phyloP scores from a whole-genome alignment of 2,888 invertebrate genomes.

The Sphaerophoria taeniata region DNA sequence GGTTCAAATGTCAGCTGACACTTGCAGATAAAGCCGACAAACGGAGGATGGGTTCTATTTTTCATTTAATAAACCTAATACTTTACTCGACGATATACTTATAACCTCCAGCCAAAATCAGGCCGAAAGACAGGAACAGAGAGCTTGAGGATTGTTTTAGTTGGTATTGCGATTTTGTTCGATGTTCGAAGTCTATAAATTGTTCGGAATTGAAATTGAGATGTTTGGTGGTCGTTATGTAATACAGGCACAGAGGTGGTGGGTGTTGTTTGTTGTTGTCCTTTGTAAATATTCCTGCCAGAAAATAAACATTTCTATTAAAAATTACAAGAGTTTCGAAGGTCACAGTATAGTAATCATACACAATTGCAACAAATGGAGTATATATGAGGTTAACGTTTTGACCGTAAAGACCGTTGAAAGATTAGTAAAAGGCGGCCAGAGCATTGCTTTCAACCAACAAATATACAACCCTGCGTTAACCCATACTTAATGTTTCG shows the following conservation, averaged over 20 bases:
- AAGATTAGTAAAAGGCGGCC: too few relatives aligned
- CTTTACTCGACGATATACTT: constrained; percentile 3
- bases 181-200: constrained; percentile 63
- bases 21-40: constrained; percentile 67
- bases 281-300: neutral
- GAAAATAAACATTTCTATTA: neutral
- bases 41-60: constrained; percentile 35
- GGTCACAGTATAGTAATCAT: too few relatives aligned
- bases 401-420: too few relatives aligned
- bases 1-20: constrained; percentile 74
- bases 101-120: neutral
- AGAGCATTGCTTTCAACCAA: too few relatives aligned
- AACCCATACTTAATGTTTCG: too few relatives aligned
- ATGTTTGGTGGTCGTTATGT: constrained; percentile 32
- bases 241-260: constrained; percentile 66
- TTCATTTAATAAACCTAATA: constrained; percentile 5
- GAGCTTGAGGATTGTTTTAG: neutral
- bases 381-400: too few relatives aligned
- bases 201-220: constrained; percentile 61
- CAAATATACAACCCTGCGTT: too few relatives aligned
- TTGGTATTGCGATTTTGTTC: constrained; percentile 36
- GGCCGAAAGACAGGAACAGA: neutral
- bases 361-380: too few relatives aligned
- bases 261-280: constrained; percentile 23
- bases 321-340: too few relatives aligned